Evolutionary conservation across 2,113 vertebrate species (phyloP), one percentile per base, ranked within the genome.

Genomic region (Chrysochloris asiatica): DNA sequence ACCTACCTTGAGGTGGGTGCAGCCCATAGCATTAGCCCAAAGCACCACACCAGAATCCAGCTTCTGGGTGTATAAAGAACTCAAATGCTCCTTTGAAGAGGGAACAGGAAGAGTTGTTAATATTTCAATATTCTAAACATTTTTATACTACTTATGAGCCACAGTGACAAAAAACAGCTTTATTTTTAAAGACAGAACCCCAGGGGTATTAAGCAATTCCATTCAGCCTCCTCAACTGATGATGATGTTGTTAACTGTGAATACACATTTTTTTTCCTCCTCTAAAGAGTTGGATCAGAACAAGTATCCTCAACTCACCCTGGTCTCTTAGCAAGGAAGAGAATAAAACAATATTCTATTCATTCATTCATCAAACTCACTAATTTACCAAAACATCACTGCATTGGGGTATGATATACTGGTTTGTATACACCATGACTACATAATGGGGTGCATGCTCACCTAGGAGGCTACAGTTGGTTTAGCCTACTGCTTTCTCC

Each of bases 141-240:
- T 83, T 76, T 59, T 69, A 80, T 69, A 75, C 13, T 6, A 22
- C n/a, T 90, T 41, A 92, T 19, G 63, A 88, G 88, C 56, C 88
- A 83, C 54, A 47, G 14, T 41, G 54, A 88, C 54, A 92, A 91
- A 85, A 56, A 86, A 75, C 48, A 88, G 65, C n/a, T 93, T 89
- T 82, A 90, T 77, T 90, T 86, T 63, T 77, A 86, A 86, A 90
- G 63, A 69, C 56, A 41, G 17, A 81, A 33, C 2, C 26, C 52
- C 13, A 2, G 13, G 56, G 50, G 45, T 59, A 77, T 83, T 81
- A 84, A 89, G 41, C 48, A 82, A 92, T 54, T 88, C 54, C 50
- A 11, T 67, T 59, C 45, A 72, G 76, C 71, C 28, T 85, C 59
- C 48, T 81, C 72, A 91, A 86, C n/a, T 24, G 45, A 78, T 92